A percentile compares a stretch with the other conserved stretches of the same genome.
Evolutionary conservation across 1,140 invertebrate species (phyloP).

Genomic region (Whitmania pigra): DNA sequence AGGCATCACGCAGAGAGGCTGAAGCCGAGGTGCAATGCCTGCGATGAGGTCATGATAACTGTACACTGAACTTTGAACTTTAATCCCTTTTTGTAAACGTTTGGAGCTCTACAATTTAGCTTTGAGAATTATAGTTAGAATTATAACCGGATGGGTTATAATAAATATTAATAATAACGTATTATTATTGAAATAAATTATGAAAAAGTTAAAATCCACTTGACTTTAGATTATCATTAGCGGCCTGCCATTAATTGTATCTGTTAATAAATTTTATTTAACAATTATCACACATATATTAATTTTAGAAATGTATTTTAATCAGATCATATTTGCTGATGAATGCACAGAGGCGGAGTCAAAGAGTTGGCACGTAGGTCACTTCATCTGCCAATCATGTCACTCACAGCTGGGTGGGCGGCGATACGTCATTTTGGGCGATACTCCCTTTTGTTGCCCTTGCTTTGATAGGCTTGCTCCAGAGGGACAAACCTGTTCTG

Average conservation of each 20-base stretch:
- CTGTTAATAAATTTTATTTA: no score
- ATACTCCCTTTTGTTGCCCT: slow-evolving; percentile 75
- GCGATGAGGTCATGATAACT: slow-evolving; percentile 66
- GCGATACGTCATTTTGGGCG: slow-evolving; percentile 89
- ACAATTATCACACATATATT: no score
- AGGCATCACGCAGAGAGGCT: slow-evolving; percentile 89
- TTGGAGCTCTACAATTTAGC: not conserved
- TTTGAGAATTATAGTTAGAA: not conserved
- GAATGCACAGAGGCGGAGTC: slow-evolving; percentile 79
- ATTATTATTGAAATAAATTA: not conserved
- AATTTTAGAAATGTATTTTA: no score
- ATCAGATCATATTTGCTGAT: slow-evolving; percentile 26
- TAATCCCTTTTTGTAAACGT: not conserved
- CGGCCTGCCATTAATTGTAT: no score
- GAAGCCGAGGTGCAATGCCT: slow-evolving; percentile 86
- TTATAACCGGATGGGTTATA: not conserved
- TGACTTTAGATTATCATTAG: no score
- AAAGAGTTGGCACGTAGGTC: slow-evolving; percentile 93
- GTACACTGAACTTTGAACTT: not conserved
- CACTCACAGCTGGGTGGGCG: slow-evolving; percentile 82
- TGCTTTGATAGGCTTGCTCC: slow-evolving; percentile 70
- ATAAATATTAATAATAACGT: no score
- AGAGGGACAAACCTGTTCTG: slow-evolving; percentile 91
- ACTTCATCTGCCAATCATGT: slow-evolving; percentile 91
- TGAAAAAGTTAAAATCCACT: not conserved